Percentiles rank a stretch among this genome's conserved stretches.
These are phyloP conservation scores for Verasper variegatus DNA, from an alignment of 2,113 vertebrate species.

Conservation along the genomic window DNA sequence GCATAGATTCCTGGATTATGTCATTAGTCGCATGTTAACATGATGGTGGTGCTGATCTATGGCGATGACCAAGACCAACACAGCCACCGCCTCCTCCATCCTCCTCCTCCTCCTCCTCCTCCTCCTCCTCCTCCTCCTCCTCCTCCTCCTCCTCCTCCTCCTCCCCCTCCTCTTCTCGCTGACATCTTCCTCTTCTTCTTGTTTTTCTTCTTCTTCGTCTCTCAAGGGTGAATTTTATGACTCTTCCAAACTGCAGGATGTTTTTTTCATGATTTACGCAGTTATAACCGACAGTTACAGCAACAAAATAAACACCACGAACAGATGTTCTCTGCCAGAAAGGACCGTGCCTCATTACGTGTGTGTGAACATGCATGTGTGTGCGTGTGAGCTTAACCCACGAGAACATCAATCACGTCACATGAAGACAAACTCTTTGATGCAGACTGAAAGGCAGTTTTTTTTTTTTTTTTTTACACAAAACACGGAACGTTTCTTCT, in stretches of 20 bases:
- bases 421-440: background rate
- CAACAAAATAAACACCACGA: conserved; percentile 23
- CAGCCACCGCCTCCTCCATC: background rate
- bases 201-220: background rate
- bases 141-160: background rate
- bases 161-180: background rate
- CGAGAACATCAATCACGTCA: background rate
- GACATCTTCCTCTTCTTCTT: background rate
- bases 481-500: too few species aligned
- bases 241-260: conserved; percentile 5
- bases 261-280: conserved; percentile 28
- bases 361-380: background rate
- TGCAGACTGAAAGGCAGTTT: background rate
- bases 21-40: background rate
- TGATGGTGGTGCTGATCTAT: background rate
- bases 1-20: conserved; percentile 2
- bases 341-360: conserved; percentile 52
- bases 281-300: background rate
- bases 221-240: background rate
- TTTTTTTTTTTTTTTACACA: background rate
- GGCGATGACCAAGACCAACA: background rate
- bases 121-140: background rate
- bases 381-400: conserved; percentile 5
- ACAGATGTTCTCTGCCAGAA: conserved; percentile 68
- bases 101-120: background rate